A percentile compares a stretch with the other conserved stretches of the same genome.
Evolutionary conservation across 2,888 invertebrate genomes (phyloP).

Genomic region (Petrophora chlorosata): DNA sequence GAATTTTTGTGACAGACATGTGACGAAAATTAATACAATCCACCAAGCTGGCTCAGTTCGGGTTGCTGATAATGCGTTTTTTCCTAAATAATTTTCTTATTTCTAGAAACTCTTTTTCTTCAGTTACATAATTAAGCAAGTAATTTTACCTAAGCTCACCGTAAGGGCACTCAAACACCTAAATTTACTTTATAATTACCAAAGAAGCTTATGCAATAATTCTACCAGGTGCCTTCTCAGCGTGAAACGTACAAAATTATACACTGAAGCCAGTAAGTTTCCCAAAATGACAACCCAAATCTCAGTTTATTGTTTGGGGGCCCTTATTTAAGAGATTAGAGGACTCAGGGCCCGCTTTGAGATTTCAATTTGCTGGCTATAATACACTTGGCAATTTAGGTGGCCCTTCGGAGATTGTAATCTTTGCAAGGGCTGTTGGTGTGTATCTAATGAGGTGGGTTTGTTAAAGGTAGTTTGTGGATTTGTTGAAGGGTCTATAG

Average conservation of each 20-base stretch:
- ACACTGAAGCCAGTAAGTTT: conserved; percentile 46
- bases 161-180: not conserved
- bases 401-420: conserved; percentile 36
- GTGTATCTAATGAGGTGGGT: conserved; percentile 24
- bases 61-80: too few relatives aligned
- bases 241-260: conserved; percentile 30
- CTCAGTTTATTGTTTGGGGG: conserved; percentile 69
- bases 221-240: conserved; percentile 15
- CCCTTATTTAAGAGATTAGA: conserved; percentile 70
- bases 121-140: not conserved
- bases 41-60: too few relatives aligned
- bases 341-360: conserved; percentile 48
- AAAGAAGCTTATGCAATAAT: conserved; percentile 20
- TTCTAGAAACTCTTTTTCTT: not conserved
- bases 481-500: conserved; percentile 2
- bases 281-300: conserved; percentile 64
- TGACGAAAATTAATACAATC: too few relatives aligned
- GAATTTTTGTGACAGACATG: too few relatives aligned
- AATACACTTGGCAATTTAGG: conserved; percentile 46
- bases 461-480: conserved; percentile 14
- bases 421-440: conserved; percentile 26
- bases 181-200: conserved; percentile 16
- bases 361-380: conserved; percentile 67
- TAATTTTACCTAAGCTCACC: not conserved
- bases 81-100: too few relatives aligned